Conservation (phyloP, 2,888 invertebrate species). For the Drosophila melanosoma region DNA sequence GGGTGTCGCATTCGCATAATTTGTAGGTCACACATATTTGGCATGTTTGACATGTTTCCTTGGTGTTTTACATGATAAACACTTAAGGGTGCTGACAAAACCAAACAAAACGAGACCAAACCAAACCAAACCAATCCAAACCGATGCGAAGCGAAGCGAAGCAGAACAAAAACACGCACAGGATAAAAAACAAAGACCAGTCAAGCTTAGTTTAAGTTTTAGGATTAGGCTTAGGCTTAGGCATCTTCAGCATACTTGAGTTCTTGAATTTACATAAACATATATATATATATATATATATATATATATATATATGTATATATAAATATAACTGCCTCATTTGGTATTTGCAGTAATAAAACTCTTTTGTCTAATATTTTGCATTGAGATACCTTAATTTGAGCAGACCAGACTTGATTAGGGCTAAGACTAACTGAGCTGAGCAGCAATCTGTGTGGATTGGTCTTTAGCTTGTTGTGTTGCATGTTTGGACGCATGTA, state of each 20-base stretch:
- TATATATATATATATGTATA: background rate
- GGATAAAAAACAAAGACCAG: conserved; percentile 25
- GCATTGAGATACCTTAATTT: background rate
- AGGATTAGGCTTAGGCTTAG: background rate
- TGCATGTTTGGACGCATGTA: background rate
- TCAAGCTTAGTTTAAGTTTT: conserved; percentile 1
- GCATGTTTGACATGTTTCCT: conserved; percentile 81
- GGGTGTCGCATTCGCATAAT: conserved; percentile 74
- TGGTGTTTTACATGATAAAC: conserved; percentile 79
- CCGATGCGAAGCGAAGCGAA: background rate
- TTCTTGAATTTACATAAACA: background rate
- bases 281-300: background rate
- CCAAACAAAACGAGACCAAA: conserved; percentile 30
- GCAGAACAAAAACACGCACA: conserved; percentile 31
- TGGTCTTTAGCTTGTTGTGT: background rate
- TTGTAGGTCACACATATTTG: conserved; percentile 80
- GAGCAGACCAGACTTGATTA: background rate
- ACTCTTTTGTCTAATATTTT: background rate
- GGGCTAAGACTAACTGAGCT: background rate
- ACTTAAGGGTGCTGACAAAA: conserved; percentile 66
- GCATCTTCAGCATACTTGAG: background rate
- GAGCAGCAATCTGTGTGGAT: background rate
- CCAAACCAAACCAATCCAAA: conserved; percentile 2
- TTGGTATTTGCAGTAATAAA: background rate
- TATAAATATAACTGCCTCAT: background rate